Evolutionary conservation across 1,140 invertebrate genomes (phyloP).

Genomic region (Coptotermes formosanus): DNA sequence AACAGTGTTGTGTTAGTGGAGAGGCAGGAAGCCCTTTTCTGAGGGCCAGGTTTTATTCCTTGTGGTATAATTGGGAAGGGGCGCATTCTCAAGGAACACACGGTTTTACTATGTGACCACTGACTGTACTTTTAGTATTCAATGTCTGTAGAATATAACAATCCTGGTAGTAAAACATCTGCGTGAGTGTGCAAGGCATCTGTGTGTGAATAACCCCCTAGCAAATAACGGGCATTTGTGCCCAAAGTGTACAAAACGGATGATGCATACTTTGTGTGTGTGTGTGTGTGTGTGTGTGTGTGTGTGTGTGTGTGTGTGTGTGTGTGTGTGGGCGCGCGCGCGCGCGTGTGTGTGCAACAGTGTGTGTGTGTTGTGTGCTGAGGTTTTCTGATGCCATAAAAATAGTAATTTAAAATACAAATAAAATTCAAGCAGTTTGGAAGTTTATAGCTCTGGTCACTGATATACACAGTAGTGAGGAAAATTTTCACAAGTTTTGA

Average conservation of each 20-base stretch:
- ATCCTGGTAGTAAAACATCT: neutral
- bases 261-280: neutral
- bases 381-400: conserved; percentile 11
- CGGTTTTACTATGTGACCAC: conserved; percentile 25
- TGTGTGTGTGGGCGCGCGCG: no score
- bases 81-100: neutral
- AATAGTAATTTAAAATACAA: neutral
- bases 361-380: neutral
- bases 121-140: conserved; percentile 27
- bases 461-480: neutral
- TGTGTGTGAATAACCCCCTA: neutral
- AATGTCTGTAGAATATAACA: conserved; percentile 22
- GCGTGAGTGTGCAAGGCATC: neutral
- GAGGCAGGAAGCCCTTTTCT: neutral
- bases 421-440: neutral
- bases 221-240: neutral
- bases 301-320: no score
- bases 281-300: no score
- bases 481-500: neutral
- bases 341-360: neutral
- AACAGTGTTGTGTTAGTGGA: neutral
- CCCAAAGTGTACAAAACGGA: neutral
- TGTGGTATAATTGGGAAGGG: neutral
- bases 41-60: neutral
- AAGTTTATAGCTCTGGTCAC: neutral